Evolutionary conservation across 2,797 vertebrate species (phyloP), one percentile per base, ranked within the genome.

Genomic region (Syngnathus acus): DNA sequence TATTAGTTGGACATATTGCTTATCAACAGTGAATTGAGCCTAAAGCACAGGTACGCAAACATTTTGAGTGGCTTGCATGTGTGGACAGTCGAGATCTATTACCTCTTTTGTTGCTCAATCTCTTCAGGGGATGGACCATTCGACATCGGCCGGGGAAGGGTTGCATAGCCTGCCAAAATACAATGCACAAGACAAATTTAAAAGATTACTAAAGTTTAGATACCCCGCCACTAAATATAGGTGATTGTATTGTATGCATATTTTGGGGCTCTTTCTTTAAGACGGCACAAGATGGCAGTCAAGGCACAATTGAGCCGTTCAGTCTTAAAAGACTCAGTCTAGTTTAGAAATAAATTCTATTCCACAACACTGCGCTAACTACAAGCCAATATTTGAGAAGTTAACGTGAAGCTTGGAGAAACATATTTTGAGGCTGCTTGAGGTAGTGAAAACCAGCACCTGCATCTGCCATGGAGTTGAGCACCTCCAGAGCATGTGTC

Each of bases 61-160:
- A 32, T 32, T 32, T 32, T 32, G 4, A 4, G 32, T 32, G 32
- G 32, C 32, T 32, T 32, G 32, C 4, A 32, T 32, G 32, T 32
- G 32, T 32, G 32, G 32, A 53, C 21, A 40, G 14, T 14, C n/a
- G 32, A 26, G 42, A 8, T 62, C 40, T 65, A 47, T 23, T 91
- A 96, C 94, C 94, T 93, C 79, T 88, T 89, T 83, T 93, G 93
- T 62, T 93, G 93, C 72, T 96, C 94, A 59, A 91, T 53, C 72
- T 96, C 94, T 72, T 95, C 94, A 14, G 86, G 89, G 60, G 92
- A 84, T 5, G 94, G 94, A 63, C 94, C 94, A 1, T 95, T 96
- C 72, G 93, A 93, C 66, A 87, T 78, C 0, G 90, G 82, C 69
- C 92, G 94, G 13, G 89, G 76, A 73, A 87, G 76, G 43, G 89